Base-by-base conservation (phyloP, 1,140 invertebrate genomes). In the Zaprionus taronus region DNA sequence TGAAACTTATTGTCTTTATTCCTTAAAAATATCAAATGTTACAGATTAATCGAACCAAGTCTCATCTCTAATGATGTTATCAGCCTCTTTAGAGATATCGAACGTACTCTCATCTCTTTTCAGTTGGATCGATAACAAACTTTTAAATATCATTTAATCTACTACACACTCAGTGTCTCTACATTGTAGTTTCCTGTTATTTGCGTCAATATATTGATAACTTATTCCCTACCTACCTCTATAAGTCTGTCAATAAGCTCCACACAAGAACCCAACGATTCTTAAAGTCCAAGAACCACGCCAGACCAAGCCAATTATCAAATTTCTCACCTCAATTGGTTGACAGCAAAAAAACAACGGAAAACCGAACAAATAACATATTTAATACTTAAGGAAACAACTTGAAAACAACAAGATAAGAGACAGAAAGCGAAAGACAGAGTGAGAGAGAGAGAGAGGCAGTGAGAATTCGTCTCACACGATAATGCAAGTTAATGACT, bases 401-500 rank as follows among this genome's bases (percentile, higher is more conserved):
- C 17, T 74, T 72, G 58, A 65, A 68, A 83, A 84, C 64, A 85
- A 81, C 70, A 79, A 68, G 79, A 85, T 84, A 85, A 78, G 55
- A 55, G 41, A 57, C 34, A 67, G 61, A 24, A 47, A 26, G 0
- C 5, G 24, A 26, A 4, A 26, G 4, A 5, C 24, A 64, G 22
- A 9, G 5, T n/a, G 47, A 36, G 1, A 12, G 55, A 15, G 5
- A 24, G 47, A 36, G 6, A 12, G 55, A 65, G 5, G 28, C 38
- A 72, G 57, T 60, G 56, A 41, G 58, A 62, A 38, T 20, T 17
- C 2, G 41, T 47, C 41, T 47, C 31, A 64, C 28, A 67, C 53
- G 76, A 71, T 81, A 82, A 80, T 81, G 56, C 84, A 75, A 76
- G 61, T 87, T 84, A 87, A 87, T 84, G 84, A 87, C 62, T 87